Evolutionary conservation across 1,140 invertebrate genomes (phyloP), one percentile per base, ranked within the genome.

Genomic region (Drosophila equinoxialis): DNA sequence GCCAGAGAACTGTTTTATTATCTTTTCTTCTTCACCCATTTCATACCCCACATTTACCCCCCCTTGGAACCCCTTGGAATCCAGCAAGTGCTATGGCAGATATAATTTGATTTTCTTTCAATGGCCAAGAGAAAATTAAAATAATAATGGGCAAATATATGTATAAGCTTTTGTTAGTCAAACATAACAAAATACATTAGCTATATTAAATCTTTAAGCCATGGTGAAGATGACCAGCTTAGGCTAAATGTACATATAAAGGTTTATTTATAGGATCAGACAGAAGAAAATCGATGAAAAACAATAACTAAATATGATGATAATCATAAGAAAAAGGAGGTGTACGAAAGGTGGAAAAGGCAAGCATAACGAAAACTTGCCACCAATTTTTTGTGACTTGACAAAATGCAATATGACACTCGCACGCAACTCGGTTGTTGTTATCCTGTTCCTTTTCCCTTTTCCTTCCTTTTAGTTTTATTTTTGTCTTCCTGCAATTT

Each of bases 321-420:
- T 20, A 10, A 51, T 17, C 45, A 23, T 5, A 17, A 23, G 20
- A 0, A 37, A 8, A 37, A 37, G 3, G 35, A 10, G 35, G 35
- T 10, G 10, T 8, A 37, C 5, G 35, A 51, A 48, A n/a, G 2
- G 7, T 8, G 17, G 45, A 17, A 51, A 23, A 20, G 45, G 10
- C 17, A 51, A 20, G 17, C n/a, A 23, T 4, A 51, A 51, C 17
- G 8, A 51, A 51, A 51, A 51, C 45, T 51, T 51, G 45, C 45
- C 45, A 51, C 45, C 45, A 51, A 23, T 23, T 51, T 51, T 30
- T 51, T 23, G 17, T 17, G 8, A 23, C 64, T 65, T 84, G 81
- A 86, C 82, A 84, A 85, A 86, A 81, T 68, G 81, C 74, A 78
- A 81, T 67, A 68, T 66, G 58, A 55, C 72, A 67, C 71, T 59